Base-by-base conservation (phyloP, 2,888 invertebrate genomes). In the Eretmocerus hayati region DNA sequence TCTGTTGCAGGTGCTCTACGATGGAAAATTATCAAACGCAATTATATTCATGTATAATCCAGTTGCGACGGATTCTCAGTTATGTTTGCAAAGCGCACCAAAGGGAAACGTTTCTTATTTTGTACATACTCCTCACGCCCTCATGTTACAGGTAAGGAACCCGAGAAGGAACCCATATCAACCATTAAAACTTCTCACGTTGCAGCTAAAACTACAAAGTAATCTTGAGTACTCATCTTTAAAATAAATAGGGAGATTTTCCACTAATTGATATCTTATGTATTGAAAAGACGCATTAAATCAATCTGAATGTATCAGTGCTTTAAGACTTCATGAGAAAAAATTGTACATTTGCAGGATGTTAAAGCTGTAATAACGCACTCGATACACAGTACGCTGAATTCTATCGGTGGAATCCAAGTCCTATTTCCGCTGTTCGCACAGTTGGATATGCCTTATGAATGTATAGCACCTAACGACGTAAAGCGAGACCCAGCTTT, bases 31-130 rank as follows among this genome's bases (percentile, higher is more conserved):
- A 69, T 94, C 96, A 55, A 89, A 85, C 64, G 91, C 90, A 58
- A 91, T 99, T 71, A 93, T 99, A 68, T 97, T 99, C 77, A 95
- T 97, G 91, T 99, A 99, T 81, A 99, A 97, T 76, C 99, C 99
- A 55, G 96, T 97, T 64, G 97, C 99, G 56, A 99, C 99, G 57
- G 97, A 99, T 75, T 92, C 95, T 58, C 97, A 99, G 76, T 81
- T 99, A 56, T 97, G 97, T 76, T 81, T 99, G 59, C 96, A 97
- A 77, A 95, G 95, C 41, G 93, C 96, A 60, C 96, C 97, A 48
- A 97, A 96, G 77, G 93, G 93, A 69, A 96, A 95, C 75, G 81
- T 88, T 63, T 91, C 94, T 58, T 95, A 91, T 78, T 99, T 99
- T 80, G 94, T 97, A 67, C 99, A 99, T 77, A 94, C 95, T 58